Evolutionary conservation across 1,140 invertebrate genomes (phyloP).

Genomic region (Psilanteris sp.): DNA sequence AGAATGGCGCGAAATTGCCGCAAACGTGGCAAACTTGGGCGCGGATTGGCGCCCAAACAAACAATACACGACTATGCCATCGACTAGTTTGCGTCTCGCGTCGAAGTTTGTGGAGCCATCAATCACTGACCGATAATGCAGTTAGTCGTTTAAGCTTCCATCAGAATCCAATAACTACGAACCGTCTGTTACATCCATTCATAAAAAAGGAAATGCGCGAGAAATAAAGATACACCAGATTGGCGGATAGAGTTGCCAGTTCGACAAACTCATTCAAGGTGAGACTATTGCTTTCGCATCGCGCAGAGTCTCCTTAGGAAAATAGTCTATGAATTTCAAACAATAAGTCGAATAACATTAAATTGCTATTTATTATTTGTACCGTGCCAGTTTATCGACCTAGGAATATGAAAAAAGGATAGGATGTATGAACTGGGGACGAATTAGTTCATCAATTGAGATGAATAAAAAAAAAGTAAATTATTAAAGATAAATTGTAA

Average conservation of each 20-base stretch:
- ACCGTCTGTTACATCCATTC: constrained; percentile 46
- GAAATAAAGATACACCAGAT: constrained; percentile 26
- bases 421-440: too few species aligned
- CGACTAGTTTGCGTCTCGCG: neutral
- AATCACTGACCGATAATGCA: constrained; percentile 47
- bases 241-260: constrained; percentile 3
- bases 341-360: too few species aligned
- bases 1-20: constrained; percentile 1
- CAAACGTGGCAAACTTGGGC: neutral
- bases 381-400: too few species aligned
- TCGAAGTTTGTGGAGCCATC: constrained; percentile 30
- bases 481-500: too few species aligned
- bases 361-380: too few species aligned
- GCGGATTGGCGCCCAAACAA: constrained; percentile 14
- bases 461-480: too few species aligned
- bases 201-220: constrained; percentile 26
- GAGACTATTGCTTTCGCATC: constrained; percentile 9
- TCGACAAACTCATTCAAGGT: constrained; percentile 7
- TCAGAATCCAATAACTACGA: constrained; percentile 29
- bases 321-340: too few species aligned
- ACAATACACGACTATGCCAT: constrained; percentile 16
- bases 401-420: too few species aligned
- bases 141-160: constrained; percentile 23
- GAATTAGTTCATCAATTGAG: too few species aligned
- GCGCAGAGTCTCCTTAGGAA: neutral